Percentiles rank a stretch among this genome's conserved stretches.
These are phyloP conservation scores for Hyles euphorbiae DNA, from an alignment of 1,140 invertebrate species.

Conservation along the genomic window DNA sequence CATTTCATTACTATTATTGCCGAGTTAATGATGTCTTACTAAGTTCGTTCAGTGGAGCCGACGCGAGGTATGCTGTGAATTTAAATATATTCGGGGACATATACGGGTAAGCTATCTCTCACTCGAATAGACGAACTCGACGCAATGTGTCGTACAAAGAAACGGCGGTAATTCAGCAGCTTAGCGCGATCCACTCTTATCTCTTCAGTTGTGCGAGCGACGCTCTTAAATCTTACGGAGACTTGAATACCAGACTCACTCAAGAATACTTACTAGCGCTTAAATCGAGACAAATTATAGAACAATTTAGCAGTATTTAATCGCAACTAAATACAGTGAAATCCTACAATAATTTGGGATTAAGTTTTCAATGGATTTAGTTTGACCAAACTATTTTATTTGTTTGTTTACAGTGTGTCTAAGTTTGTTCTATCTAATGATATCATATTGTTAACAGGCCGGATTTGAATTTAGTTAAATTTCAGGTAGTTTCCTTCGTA, in stretches of 20 bases:
- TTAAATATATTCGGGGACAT: conserved; percentile 51
- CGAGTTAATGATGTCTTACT: conserved; percentile 49
- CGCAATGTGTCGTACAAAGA: conserved; percentile 36
- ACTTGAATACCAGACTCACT: conserved; percentile 41
- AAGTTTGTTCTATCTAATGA: too few species aligned
- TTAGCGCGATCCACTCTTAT: conserved; percentile 50
- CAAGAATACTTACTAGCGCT: conserved; percentile 48
- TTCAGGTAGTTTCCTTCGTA: too few species aligned
- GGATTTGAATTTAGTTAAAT: too few species aligned
- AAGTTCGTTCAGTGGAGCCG: conserved; percentile 31
- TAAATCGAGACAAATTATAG: conserved; percentile 58
- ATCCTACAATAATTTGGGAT: too few species aligned
- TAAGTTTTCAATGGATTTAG: too few species aligned
- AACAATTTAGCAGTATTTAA: conserved; percentile 36
- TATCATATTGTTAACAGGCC: too few species aligned
- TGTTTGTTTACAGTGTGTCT: too few species aligned
- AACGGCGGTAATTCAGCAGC: conserved; percentile 46
- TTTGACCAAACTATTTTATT: too few species aligned
- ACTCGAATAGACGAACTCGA: conserved; percentile 23
- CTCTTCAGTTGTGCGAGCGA: conserved; percentile 45
- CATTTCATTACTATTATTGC: conserved; percentile 57
- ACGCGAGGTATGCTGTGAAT: conserved; percentile 42
- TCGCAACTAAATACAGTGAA: too few species aligned
- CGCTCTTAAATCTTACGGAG: conserved; percentile 49
- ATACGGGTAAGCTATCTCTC: conserved; percentile 27